A percentile compares a stretch with the other conserved stretches of the same genome.
These are phyloP conservation scores for Caenorhabditis doughertyi DNA, from an alignment of 2,888 invertebrate genomes.

Conservation along the genomic window DNA sequence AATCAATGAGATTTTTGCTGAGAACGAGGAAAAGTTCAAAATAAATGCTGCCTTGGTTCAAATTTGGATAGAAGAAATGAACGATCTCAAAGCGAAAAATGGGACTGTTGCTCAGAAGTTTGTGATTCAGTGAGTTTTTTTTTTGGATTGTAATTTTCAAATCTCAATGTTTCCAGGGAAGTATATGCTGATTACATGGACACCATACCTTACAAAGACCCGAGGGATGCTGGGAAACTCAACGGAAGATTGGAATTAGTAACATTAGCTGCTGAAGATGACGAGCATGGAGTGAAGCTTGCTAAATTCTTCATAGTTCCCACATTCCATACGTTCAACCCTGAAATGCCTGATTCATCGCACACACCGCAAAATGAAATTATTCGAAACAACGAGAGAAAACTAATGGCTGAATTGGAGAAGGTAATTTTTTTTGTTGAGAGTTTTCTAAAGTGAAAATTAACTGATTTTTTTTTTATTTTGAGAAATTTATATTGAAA, in stretches of 20 bases:
- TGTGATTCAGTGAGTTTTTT: conserved; percentile 11
- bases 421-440: neutral
- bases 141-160: neutral
- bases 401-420: neutral
- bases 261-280: conserved; percentile 34
- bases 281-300: conserved; percentile 1
- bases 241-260: conserved; percentile 24
- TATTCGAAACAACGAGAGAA: neutral
- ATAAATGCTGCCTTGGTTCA: conserved; percentile 10
- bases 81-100: neutral
- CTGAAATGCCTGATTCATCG: conserved; percentile 3
- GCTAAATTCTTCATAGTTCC: conserved; percentile 50
- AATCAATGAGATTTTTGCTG: conserved; percentile 2
- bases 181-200: neutral
- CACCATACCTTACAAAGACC: conserved; percentile 8
- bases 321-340: conserved; percentile 25
- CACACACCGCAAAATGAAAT: neutral
- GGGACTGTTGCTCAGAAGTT: neutral
- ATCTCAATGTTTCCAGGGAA: neutral
- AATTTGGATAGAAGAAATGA: conserved; percentile 24
- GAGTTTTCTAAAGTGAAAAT: no score
- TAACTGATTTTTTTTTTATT: no score
- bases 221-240: neutral
- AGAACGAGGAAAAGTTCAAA: neutral
- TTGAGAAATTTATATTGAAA: no score